These are phyloP conservation scores for Bufotes viridis DNA, from an alignment of 2,797 vertebrate genomes.

Conservation along the genomic window DNA sequence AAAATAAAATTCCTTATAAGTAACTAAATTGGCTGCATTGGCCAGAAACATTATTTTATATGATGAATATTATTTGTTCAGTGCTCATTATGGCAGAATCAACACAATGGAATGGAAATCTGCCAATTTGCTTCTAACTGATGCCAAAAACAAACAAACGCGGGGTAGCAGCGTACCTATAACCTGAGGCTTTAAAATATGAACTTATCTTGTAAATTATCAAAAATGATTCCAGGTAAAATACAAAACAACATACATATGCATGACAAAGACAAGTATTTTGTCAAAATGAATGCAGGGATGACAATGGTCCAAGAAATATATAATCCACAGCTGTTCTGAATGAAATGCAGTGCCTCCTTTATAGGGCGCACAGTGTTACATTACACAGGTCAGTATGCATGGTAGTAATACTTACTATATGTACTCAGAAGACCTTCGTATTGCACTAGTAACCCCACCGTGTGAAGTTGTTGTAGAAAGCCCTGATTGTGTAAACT, in stretches of 20 bases:
- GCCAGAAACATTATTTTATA: not conserved
- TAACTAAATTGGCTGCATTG: not conserved
- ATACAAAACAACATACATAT: not conserved
- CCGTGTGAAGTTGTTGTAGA: constrained; percentile 89
- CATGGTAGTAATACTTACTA: constrained; percentile 81
- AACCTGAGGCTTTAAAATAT: not conserved
- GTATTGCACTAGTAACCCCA: constrained; percentile 92
- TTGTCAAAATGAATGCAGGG: not conserved
- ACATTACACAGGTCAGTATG: not conserved
- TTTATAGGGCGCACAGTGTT: not conserved
- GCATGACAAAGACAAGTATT: not conserved
- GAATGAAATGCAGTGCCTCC: not conserved
- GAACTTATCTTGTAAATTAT: not conserved
- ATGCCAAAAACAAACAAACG: constrained; percentile 15
- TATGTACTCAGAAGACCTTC: constrained; percentile 97
- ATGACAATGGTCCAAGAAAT: not conserved
- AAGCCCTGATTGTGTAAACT: constrained; percentile 89
- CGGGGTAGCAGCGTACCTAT: not conserved
- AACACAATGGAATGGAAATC: constrained; percentile 1
- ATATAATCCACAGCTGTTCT: not conserved
- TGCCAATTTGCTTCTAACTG: not conserved
- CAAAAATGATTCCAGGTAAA: not conserved
- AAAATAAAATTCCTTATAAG: not conserved
- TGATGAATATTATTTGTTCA: not conserved
- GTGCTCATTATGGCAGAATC: not conserved